A percentile compares a stretch with the other conserved stretches of the same genome.
Evolutionary conservation across 2,113 vertebrate genomes (phyloP).

Genomic region (Sorex fumeus): DNA sequence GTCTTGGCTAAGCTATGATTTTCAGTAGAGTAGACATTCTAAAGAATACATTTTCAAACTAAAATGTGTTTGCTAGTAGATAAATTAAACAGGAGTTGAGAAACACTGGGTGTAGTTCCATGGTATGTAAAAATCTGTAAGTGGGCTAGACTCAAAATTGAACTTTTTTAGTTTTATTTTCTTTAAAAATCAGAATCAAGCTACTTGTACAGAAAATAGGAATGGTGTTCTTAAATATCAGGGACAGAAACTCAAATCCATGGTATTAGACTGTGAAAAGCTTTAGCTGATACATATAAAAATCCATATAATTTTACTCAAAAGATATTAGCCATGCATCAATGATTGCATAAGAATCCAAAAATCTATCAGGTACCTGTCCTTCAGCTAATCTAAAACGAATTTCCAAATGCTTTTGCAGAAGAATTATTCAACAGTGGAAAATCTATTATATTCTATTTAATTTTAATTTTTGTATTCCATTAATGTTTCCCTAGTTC

Average conservation of each 20-base stretch:
- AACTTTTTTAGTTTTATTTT: neutral
- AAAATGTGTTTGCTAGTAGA: neutral
- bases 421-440: no score
- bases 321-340: no score
- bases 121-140: neutral
- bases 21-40: no score
- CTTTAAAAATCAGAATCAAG: neutral
- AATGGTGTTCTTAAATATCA: neutral
- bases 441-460: no score
- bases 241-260: neutral
- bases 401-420: no score
- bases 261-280: neutral
- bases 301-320: no score
- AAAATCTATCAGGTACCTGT: no score
- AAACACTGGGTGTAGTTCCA: neutral
- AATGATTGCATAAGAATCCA: no score
- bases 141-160: neutral
- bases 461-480: no score
- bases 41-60: neutral
- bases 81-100: neutral
- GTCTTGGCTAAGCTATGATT: neutral
- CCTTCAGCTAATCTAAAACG: no score
- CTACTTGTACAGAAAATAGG: neutral
- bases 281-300: neutral
- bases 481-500: no score